Percentiles rank a stretch among this genome's conserved stretches.
Conservation (phyloP, 2,797 vertebrate species). For the Pogonophryne albipinna region DNA sequence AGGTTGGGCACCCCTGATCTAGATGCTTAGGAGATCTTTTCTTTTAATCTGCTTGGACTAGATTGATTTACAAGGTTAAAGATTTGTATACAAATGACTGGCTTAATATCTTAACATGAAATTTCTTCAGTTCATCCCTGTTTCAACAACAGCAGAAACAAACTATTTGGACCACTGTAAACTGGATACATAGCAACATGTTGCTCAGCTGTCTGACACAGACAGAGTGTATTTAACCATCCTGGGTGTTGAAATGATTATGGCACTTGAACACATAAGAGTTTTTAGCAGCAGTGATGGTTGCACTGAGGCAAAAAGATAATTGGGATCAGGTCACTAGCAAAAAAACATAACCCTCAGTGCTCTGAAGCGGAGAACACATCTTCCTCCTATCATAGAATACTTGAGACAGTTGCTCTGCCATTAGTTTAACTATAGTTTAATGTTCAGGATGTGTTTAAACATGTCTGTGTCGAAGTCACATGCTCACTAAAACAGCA, state of each 20-base stretch:
- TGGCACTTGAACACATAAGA: background rate
- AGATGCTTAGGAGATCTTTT: too few species aligned
- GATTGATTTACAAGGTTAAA: too few species aligned
- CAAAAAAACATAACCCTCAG: background rate
- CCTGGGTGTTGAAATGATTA: background rate
- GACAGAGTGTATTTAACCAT: background rate
- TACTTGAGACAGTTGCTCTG: background rate
- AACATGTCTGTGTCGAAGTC: background rate
- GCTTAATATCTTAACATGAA: background rate
- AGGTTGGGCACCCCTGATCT: too few species aligned
- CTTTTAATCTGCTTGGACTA: too few species aligned
- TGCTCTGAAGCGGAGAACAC: background rate
- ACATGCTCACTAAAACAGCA: background rate
- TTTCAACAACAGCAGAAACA: slow-evolving; percentile 5
- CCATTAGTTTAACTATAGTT: background rate
- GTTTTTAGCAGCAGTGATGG: background rate
- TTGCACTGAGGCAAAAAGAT: background rate
- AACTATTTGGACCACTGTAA: slow-evolving; percentile 1
- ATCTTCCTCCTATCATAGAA: background rate
- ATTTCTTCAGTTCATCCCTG: background rate
- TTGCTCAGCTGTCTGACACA: slow-evolving; percentile 2
- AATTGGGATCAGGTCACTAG: background rate
- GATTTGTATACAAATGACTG: too few species aligned
- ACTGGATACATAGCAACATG: slow-evolving; percentile 1
- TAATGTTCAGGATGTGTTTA: background rate